Conservation (phyloP, 2,797 vertebrate species). For the Sebastes variabilis region DNA sequence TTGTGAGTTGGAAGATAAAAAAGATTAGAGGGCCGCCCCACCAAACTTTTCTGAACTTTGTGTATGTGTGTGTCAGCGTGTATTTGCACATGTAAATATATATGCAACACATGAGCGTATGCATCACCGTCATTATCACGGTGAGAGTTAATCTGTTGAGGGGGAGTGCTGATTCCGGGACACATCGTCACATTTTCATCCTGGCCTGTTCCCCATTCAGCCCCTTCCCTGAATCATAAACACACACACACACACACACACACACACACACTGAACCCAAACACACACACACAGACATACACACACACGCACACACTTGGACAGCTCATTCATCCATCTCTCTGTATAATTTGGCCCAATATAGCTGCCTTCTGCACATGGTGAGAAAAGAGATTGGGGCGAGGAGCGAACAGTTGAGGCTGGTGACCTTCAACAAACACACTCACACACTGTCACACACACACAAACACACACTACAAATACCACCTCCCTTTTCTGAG, state of each 20-base stretch:
- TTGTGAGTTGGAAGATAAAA: background rate
- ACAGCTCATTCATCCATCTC: slow-evolving; percentile 9
- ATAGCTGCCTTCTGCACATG: slow-evolving; percentile 45
- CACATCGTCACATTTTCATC: slow-evolving; percentile 60
- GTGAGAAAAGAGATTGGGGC: slow-evolving; percentile 5
- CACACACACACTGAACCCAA: background rate
- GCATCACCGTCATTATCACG: slow-evolving; percentile 32
- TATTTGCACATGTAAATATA: background rate
- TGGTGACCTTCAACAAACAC: slow-evolving; percentile 8
- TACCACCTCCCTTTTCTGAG: background rate
- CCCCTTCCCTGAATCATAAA: slow-evolving; percentile 61
- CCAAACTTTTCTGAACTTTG: slow-evolving; percentile 21
- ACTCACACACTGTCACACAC: background rate
- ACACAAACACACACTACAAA: background rate
- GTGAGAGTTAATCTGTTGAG: slow-evolving; percentile 74
- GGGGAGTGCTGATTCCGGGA: slow-evolving; percentile 69
- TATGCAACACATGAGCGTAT: slow-evolving; percentile 18
- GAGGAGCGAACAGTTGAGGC: slow-evolving; percentile 3
- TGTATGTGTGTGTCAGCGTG: background rate
- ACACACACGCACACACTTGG: background rate
- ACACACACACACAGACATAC: background rate
- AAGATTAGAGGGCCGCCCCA: background rate
- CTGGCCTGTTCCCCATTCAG: slow-evolving; percentile 40
- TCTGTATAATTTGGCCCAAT: slow-evolving; percentile 22
- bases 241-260: background rate